phyloP scores from a whole-genome alignment of 2,797 vertebrate genomes.

The Trachops cirrhosus region DNA sequence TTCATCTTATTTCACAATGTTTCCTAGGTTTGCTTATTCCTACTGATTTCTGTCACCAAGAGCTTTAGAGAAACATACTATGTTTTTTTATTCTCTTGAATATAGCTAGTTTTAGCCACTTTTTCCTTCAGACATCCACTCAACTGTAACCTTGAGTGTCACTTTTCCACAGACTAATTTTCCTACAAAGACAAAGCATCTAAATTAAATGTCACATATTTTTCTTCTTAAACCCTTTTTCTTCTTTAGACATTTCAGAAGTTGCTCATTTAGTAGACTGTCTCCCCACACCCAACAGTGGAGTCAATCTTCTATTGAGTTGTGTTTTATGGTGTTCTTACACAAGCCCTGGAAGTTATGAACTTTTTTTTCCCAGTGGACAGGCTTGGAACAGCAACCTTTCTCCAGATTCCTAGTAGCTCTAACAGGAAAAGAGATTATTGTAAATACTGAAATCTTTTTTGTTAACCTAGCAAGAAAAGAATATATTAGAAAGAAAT shows the following conservation, averaged over 20 bases:
- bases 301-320: slow-evolving; percentile 10
- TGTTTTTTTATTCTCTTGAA: background rate
- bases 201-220: slow-evolving; percentile 21
- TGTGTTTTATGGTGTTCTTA: background rate
- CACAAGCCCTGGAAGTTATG: background rate
- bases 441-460: slow-evolving; percentile 41
- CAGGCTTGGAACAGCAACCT: background rate
- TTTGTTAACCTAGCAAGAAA: slow-evolving; percentile 20
- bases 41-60: background rate
- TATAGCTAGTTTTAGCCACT: background rate
- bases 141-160: background rate
- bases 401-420: slow-evolving; percentile 40
- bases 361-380: background rate
- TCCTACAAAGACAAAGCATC: background rate
- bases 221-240: slow-evolving; percentile 22
- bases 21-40: background rate
- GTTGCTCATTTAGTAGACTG: background rate
- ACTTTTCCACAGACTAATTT: background rate
- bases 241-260: slow-evolving; percentile 27
- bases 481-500: background rate
- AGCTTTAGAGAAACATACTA: slow-evolving; percentile 6
- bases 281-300: background rate
- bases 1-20: slow-evolving; percentile 7
- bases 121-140: background rate
- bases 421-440: slow-evolving; percentile 32